Evolutionary conservation across 1,140 invertebrate genomes (phyloP).

Genomic region (Penaeus vannamei): DNA sequence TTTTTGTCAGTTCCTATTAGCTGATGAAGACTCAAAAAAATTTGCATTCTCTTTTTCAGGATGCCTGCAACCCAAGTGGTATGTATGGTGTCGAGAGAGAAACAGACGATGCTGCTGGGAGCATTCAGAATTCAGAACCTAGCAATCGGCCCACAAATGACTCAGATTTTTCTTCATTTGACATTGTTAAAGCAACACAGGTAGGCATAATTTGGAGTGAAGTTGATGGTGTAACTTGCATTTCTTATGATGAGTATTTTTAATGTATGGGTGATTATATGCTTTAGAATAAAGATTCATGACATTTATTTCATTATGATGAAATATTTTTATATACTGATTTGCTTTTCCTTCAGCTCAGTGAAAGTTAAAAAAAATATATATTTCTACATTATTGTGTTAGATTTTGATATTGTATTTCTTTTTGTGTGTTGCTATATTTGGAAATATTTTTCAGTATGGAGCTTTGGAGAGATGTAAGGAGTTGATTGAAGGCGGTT

Average conservation of each 20-base stretch:
- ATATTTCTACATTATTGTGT: no score
- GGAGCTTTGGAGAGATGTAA: conserved; percentile 87
- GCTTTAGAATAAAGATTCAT: background rate
- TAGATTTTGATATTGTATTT: background rate
- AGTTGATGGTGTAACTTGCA: conserved; percentile 10
- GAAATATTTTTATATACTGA: background rate
- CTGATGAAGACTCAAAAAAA: conserved; percentile 6
- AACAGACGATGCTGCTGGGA: conserved; percentile 70
- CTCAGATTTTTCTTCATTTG: conserved; percentile 77
- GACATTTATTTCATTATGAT: background rate
- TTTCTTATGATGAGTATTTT: no score
- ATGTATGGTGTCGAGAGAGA: conserved; percentile 67
- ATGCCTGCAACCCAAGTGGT: conserved; percentile 69
- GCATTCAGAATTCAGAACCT: conserved; percentile 72
- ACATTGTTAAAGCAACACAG: conserved; percentile 95
- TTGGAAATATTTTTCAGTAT: conserved; percentile 77
- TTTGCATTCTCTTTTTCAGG: conserved; percentile 57
- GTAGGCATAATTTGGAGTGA: conserved; percentile 71
- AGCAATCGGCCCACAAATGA: conserved; percentile 72
- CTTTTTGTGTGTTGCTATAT: background rate
- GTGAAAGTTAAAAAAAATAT: no score
- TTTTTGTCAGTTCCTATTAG: conserved; percentile 62
- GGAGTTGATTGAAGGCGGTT: conserved; percentile 89
- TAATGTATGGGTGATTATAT: background rate
- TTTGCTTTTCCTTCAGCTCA: no score